Base-by-base conservation (phyloP, 1,140 invertebrate genomes). In the Aphelenchoides avenae region DNA sequence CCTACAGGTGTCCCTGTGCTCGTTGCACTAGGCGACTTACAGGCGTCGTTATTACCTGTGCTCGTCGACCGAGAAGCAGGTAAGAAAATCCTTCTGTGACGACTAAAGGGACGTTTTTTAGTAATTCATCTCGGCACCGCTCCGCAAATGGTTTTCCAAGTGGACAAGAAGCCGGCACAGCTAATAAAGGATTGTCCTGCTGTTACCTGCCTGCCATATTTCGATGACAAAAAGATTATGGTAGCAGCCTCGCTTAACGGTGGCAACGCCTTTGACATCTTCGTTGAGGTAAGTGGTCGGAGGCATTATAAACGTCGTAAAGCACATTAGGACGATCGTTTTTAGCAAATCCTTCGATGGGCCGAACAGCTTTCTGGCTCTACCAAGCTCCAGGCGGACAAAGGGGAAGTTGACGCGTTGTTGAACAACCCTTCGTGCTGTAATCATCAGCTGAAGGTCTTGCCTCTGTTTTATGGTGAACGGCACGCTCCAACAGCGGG, bases 211-310 rank as follows among this genome's bases (percentile, higher is more conserved):
- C 53, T 31, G 5, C 46, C 34, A 1, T 57, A 39, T 59, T 61
- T 37, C 33, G 56, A 24, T 7, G 50, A 26, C 5, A n/a, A 61
- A 30, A 20, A 29, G 26, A 30, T 57, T 15, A 41, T 61, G 20
- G 55, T 63, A 3, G 55, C 57, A n/a, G 53, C 55, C 9, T 57
- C 55, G n/a, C 30, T 57, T 13, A 57, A 57, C 30, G 55, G 55
- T 3, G 55, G 55, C 13, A 57, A 57, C 33, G 30, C 31, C n/a
- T 29, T 57, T 7, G 46, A 62, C 6, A n/a, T 36, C 20, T 64
- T 57, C 18, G 52, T 27, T n/a, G 37, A 47, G 43, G 55, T 57
- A 54, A 7, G 15, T 20, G 24, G 24, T 37, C 39, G 20, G 20
- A 41, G 26, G 7, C 39, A 41, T 18, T 22, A 41, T 22, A 41